These are phyloP conservation scores for Melanotaenia pygmaea DNA, from an alignment of 2,797 vertebrate genomes.

Conservation along the genomic window DNA sequence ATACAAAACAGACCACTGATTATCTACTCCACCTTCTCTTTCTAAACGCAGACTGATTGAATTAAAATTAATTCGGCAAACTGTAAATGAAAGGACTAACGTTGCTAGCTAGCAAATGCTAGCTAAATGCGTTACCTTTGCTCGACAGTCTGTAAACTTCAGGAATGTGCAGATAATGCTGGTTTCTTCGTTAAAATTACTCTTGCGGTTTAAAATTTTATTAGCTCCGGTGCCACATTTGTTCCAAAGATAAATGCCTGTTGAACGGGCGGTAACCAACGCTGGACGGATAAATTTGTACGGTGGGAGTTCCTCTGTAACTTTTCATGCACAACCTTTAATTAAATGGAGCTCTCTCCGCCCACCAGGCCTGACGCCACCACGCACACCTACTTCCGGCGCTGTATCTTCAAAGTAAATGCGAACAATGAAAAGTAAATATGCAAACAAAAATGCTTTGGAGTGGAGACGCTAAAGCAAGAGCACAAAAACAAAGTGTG, in stretches of 20 bases:
- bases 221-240: background rate
- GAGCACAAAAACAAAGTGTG: too few species aligned
- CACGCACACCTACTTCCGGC: constrained; percentile 30
- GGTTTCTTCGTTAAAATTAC: constrained; percentile 12
- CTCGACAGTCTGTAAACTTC: constrained; percentile 61
- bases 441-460: too few species aligned
- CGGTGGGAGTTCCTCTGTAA: background rate
- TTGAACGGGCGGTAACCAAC: background rate
- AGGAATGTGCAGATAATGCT: constrained; percentile 19
- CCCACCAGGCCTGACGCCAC: background rate
- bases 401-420: constrained; percentile 55
- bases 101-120: constrained; percentile 10
- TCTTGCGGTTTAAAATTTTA: background rate
- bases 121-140: constrained; percentile 61
- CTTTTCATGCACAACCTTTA: constrained; percentile 13
- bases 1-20: background rate
- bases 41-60: background rate
- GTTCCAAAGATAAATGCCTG: background rate
- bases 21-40: background rate
- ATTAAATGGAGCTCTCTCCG: background rate
- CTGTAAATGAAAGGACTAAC: constrained; percentile 41
- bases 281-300: background rate
- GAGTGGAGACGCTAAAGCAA: too few species aligned
- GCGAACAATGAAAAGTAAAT: background rate
- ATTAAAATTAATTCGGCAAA: background rate